These are phyloP conservation scores for Calcarius lapponicus DNA, from an alignment of 2,797 vertebrate genomes.

Conservation along the genomic window DNA sequence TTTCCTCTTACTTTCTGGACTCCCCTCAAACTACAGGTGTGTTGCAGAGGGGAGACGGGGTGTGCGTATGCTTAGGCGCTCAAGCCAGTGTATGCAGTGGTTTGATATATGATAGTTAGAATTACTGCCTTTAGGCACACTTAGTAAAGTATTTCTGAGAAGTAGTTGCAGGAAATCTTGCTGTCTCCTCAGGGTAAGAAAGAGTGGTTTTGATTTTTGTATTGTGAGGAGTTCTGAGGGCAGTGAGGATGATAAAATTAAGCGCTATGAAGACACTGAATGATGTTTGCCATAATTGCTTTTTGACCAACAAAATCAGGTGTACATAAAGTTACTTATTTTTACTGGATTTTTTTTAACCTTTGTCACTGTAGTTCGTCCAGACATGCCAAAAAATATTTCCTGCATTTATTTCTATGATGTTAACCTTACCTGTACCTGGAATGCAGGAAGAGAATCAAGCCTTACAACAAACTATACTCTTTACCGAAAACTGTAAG, in stretches of 20 bases:
- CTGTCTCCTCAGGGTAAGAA: background rate
- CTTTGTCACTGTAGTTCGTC: constrained; percentile 59
- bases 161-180: background rate
- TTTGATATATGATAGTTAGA: background rate
- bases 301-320: background rate
- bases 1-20: background rate
- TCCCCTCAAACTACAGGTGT: background rate
- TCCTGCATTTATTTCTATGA: constrained; percentile 46
- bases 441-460: constrained; percentile 53
- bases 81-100: background rate
- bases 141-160: background rate
- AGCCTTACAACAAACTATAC: background rate
- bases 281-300: background rate
- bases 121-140: background rate
- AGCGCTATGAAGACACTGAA: background rate
- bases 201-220: background rate
- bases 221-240: background rate
- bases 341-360: background rate
- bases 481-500: constrained; percentile 31
- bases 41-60: rapidly evolving
- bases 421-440: constrained; percentile 5
- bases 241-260: background rate
- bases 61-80: background rate
- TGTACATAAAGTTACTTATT: background rate
- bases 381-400: constrained; percentile 72